phyloP scores from a whole-genome alignment of 2,797 vertebrate species.

The Xenentodon cancila region DNA sequence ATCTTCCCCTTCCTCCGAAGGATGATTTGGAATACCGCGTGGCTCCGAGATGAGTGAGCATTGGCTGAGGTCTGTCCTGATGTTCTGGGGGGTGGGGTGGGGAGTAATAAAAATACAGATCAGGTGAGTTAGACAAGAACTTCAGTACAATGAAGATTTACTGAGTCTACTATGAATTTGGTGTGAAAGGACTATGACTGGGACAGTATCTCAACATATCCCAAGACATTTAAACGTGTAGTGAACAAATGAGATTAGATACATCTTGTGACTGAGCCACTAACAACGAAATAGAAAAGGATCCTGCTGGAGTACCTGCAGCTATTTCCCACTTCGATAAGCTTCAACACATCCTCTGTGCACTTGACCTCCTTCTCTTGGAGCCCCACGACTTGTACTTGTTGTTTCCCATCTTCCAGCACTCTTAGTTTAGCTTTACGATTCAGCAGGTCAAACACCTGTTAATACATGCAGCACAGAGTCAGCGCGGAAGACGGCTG shows the following conservation, averaged over 20 bases:
- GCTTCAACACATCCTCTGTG: constrained; percentile 97
- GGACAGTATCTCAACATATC: no score
- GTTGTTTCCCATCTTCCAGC: constrained; percentile 97
- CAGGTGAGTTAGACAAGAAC: no score
- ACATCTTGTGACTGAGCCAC: no score
- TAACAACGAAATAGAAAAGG: no score
- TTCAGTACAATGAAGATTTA: no score
- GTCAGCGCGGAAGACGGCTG: no score
- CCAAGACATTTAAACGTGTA: no score
- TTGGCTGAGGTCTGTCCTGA: constrained; percentile 98
- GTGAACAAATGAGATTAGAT: no score
- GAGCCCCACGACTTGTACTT: constrained; percentile 97
- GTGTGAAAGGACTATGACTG: no score
- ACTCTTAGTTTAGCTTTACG: constrained; percentile 95
- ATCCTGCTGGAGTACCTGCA: constrained; percentile 86
- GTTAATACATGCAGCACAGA: no score
- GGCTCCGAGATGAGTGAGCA: constrained; percentile 97
- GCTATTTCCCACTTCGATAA: constrained; percentile 97
- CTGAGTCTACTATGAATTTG: no score
- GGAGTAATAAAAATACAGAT: no score
- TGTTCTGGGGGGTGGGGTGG: constrained; percentile 80
- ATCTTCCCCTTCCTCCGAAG: constrained; percentile 93
- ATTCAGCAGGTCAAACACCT: constrained; percentile 98
- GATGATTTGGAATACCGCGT: constrained; percentile 98
- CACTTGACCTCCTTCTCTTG: constrained; percentile 95